These are phyloP conservation scores for Chalcosyrphus nemorum DNA, from an alignment of 2,888 invertebrate genomes.

Conservation along the genomic window DNA sequence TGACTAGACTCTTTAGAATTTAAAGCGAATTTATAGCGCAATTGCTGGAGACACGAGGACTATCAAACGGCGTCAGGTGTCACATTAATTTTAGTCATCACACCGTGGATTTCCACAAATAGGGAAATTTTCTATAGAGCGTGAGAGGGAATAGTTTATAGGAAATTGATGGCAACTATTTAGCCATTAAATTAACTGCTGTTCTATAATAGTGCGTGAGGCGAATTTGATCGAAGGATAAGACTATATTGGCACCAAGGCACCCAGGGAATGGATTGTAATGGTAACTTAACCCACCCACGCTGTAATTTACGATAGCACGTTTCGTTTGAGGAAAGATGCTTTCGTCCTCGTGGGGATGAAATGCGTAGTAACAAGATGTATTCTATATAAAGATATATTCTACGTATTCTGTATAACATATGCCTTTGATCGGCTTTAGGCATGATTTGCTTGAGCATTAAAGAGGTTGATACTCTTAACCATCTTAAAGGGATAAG, in stretches of 20 bases:
- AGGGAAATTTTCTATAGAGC: neutral
- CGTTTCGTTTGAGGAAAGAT: neutral
- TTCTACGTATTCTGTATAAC: too few species aligned
- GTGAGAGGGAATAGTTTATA: neutral
- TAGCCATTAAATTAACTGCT: conserved; percentile 4
- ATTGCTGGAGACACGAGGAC: conserved; percentile 33
- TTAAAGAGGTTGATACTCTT: too few species aligned
- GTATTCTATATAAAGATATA: too few species aligned
- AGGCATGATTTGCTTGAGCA: too few species aligned
- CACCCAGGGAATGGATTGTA: neutral
- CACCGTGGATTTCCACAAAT: conserved; percentile 20
- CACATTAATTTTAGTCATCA: conserved; percentile 41
- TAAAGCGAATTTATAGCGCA: conserved; percentile 32
- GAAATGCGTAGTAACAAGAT: neutral
- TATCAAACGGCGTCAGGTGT: conserved; percentile 57
- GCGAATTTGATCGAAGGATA: conserved; percentile 12
- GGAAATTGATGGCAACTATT: conserved; percentile 18
- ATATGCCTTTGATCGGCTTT: too few species aligned
- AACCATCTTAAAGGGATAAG: too few species aligned
- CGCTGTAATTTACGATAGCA: neutral
- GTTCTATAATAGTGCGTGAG: conserved; percentile 27
- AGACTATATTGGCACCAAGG: neutral
- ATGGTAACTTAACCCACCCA: conserved; percentile 6
- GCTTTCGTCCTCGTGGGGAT: neutral
- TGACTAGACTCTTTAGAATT: conserved; percentile 41